Evolutionary conservation across 2,113 vertebrate genomes (phyloP), one percentile per base, ranked within the genome.

Genomic region (Siphamia tubifer): DNA sequence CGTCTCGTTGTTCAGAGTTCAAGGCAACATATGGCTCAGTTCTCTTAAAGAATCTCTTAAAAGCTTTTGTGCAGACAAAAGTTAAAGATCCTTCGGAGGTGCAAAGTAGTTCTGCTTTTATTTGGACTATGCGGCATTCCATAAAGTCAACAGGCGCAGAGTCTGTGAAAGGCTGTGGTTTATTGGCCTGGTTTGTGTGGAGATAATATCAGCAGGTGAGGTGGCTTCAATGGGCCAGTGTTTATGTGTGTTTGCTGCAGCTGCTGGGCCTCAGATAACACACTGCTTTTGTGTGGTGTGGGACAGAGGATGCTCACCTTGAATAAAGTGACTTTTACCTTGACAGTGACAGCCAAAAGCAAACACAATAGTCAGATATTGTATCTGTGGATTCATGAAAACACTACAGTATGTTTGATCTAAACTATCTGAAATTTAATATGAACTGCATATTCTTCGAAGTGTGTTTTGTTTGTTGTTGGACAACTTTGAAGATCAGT

Each of bases 181-280:
- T 90, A 78, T 77, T 87, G 83, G 68, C 80, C 68, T 73, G 84
- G 68, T 79, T 55, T 68, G 82, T 72, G 74, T 58, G 74, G 21
- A 81, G 91, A 93, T 92, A 89, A 82, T 62, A 93, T 92, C 92
- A 84, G 91, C 91, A 92, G 90, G 89, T 92, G 91, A 92, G 87
- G 76, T 56, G 61, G 74, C 80, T 73, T 90, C 87, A 87, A 82
- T 85, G 81, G 70, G 23, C 72, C 66, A 53, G 62, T 73, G 86
- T 89, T 87, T 84, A 77, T 89, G 74, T 83, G 75, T 74, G 83
- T 88, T 88, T 87, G 79, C 91, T 85, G 85, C 91, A 92, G 92
- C 90, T 91, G 88, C 84, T 49, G 51, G 30, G 40, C 81, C 69
- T 68, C 64, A 15, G 77, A 88, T 87, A 92, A 89, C 72, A 75